Base-by-base conservation (phyloP, 2,888 invertebrate species). In the Tenthredo amoena region DNA sequence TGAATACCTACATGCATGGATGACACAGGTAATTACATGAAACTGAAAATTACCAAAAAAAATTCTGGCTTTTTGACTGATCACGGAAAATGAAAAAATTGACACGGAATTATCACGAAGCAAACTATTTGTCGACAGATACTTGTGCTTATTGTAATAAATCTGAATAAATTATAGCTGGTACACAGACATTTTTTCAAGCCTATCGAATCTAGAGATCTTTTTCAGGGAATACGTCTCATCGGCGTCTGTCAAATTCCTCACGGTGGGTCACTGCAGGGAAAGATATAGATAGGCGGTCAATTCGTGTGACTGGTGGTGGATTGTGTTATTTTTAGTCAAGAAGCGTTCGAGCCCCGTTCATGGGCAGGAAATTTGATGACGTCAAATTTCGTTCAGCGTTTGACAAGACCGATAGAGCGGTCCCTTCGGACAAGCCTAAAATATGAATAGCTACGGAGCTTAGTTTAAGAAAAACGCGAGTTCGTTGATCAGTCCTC, bases 301-400 rank as follows among this genome's bases (percentile, higher is more conserved):
- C 34, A 40, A 26, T 81, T 26, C 40, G 6, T 31, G 50, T n/a
- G 50, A 34, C 47, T 26, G 34, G 2, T 50, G 21, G 21, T 40
- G 15, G 40, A 58, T 58, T 43, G 62, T 62, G 40, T 37, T 81
- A 34, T 81, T 81, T 62, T 62, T 0, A 81, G 81, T 81, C 81
- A 40, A 37, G 62, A 21, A 62, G 62, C 81, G 81, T 81, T 62
- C 81, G 21, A 81, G 81, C 58, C 37, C 40, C 40, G 26, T 81
- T 81, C 62, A 81, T 37, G 58, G 40, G 62, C 81, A 81, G 81
- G 81, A 81, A 81, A 81, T 81, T 81, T 81, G 81, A 81, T 40
- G 81, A 37, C 62, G 40, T 81, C 81, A 81, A 81, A 62, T 62
- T 81, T 62, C 50, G 77, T 81, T 62, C 12, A 62, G 21, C 81